phyloP scores from a whole-genome alignment of 2,797 vertebrate species.

The Eulemur mongoz region DNA sequence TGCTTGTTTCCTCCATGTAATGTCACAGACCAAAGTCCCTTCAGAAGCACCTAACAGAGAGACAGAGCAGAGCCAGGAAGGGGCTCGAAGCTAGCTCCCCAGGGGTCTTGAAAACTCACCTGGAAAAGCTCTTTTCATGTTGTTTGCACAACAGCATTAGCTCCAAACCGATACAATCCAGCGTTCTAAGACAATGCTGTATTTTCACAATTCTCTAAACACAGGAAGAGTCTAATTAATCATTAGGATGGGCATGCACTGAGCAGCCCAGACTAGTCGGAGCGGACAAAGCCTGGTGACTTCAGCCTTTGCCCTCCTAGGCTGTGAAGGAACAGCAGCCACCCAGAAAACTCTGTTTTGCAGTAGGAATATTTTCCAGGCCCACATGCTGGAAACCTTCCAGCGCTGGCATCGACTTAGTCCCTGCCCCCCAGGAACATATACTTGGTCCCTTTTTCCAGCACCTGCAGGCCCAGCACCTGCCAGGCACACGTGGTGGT shows the following conservation, averaged over 20 bases:
- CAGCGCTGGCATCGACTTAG: conserved; percentile 42
- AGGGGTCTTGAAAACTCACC: neutral
- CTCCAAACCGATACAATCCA: neutral
- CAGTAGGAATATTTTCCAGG: conserved; percentile 55
- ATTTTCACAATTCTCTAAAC: neutral
- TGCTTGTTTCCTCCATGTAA: neutral
- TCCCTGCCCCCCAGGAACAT: conserved; percentile 54
- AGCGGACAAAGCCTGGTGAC: neutral
- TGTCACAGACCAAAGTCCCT: neutral
- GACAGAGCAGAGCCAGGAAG: neutral
- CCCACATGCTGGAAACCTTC: conserved; percentile 42
- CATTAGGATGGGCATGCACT: neutral
- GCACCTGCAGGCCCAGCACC: neutral
- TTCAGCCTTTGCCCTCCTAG: neutral
- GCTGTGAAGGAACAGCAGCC: neutral
- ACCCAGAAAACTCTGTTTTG: conserved; percentile 58
- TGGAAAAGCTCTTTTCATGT: neutral
- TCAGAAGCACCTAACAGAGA: neutral
- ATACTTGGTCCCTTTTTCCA: conserved; percentile 8
- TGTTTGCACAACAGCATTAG: neutral
- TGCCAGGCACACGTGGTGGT: neutral
- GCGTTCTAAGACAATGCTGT: neutral
- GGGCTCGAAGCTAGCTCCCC: neutral
- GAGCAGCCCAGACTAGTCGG: neutral
- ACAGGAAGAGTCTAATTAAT: neutral